phyloP scores from a whole-genome alignment of 2,888 invertebrate species.

The Cryptus viduatorius region DNA sequence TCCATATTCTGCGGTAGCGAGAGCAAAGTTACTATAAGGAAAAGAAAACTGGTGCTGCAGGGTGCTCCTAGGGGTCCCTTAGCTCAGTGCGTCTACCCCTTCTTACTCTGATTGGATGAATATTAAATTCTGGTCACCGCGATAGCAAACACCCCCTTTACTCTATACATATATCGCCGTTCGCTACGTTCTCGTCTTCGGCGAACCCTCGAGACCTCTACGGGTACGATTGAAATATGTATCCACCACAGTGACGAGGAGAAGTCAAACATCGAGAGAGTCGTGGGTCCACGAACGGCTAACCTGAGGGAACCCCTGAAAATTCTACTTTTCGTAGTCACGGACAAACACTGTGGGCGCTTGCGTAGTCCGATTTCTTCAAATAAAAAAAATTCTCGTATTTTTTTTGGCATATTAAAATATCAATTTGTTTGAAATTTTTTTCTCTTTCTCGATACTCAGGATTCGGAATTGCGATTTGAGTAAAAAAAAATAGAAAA shows the following conservation, averaged over 20 bases:
- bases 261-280: slow-evolving; percentile 80
- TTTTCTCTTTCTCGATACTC: slow-evolving; percentile 13
- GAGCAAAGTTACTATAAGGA: not conserved
- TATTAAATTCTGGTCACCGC: slow-evolving; percentile 84
- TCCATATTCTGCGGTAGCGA: not conserved
- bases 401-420: slow-evolving; percentile 17
- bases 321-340: slow-evolving; percentile 37
- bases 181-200: slow-evolving; percentile 65
- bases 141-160: slow-evolving; percentile 78
- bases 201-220: slow-evolving; percentile 68
- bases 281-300: slow-evolving; percentile 74
- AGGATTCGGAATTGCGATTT: not conserved
- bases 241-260: slow-evolving; percentile 75
- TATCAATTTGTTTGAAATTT: slow-evolving; percentile 28
- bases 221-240: slow-evolving; percentile 83
- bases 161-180: slow-evolving; percentile 48
- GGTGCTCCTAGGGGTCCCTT: slow-evolving; percentile 42
- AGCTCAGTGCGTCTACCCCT: slow-evolving; percentile 56
- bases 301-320: slow-evolving; percentile 33
- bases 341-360: slow-evolving; percentile 5
- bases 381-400: not conserved
- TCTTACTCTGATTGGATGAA: slow-evolving; percentile 82
- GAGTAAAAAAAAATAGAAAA: not conserved
- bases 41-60: slow-evolving; percentile 3
- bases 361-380: slow-evolving; percentile 76